phyloP scores from a whole-genome alignment of 2,113 vertebrate genomes.

The Alethe castanea region DNA sequence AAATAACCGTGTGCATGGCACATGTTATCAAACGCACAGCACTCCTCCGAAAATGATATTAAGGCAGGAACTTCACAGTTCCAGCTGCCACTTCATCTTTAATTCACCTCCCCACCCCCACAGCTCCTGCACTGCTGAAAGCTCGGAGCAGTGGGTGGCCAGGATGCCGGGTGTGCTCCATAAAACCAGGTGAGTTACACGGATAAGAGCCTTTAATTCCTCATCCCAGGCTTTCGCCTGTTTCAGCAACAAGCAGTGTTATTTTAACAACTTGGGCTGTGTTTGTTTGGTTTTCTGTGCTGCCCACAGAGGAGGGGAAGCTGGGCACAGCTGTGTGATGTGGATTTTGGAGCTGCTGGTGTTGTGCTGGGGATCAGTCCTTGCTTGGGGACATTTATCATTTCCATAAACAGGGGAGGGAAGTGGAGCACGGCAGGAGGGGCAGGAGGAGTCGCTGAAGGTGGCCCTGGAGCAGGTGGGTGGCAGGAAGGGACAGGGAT shows the following conservation, averaged over 20 bases:
- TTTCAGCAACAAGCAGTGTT: neutral
- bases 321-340: accelerated
- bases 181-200: neutral
- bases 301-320: neutral
- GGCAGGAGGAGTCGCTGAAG: neutral
- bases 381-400: neutral
- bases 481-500: neutral
- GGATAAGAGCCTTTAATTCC: neutral
- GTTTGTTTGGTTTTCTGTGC: neutral
- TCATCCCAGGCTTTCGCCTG: neutral
- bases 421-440: neutral
- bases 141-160: neutral
- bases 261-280: neutral
- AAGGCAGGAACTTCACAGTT: neutral
- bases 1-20: neutral
- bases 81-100: constrained; percentile 23
- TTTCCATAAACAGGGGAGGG: neutral
- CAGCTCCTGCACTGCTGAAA: neutral
- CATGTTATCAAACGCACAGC: neutral
- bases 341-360: neutral
- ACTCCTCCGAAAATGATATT: neutral
- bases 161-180: neutral
- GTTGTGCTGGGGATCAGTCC: neutral
- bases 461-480: neutral
- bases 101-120: neutral